phyloP scores from a whole-genome alignment of 2,888 invertebrate genomes.

The Eupithecia exiguata region DNA sequence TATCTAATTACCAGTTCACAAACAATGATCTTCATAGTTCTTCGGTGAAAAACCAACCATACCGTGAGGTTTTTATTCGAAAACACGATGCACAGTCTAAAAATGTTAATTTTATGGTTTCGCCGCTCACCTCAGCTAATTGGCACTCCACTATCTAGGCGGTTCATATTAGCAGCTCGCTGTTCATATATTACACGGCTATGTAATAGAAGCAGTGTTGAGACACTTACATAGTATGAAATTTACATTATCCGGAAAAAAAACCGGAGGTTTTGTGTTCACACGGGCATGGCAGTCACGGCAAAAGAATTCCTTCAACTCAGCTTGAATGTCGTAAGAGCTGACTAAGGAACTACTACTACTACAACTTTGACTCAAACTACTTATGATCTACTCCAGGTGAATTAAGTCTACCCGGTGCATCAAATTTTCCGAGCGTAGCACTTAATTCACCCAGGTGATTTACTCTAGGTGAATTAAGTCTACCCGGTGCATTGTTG shows the following conservation, averaged over 20 bases:
- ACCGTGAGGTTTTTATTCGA: not conserved
- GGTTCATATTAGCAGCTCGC: slow-evolving; percentile 1
- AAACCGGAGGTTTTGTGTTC: not conserved
- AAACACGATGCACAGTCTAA: not conserved
- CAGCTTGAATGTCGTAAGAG: too few relatives aligned
- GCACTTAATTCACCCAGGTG: too few relatives aligned
- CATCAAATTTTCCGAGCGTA: too few relatives aligned
- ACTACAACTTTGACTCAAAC: too few relatives aligned
- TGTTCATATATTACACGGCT: not conserved
- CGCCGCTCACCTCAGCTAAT: slow-evolving; percentile 38
- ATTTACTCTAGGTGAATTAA: too few relatives aligned
- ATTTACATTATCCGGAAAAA: not conserved
- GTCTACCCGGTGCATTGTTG: too few relatives aligned
- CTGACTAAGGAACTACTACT: too few relatives aligned
- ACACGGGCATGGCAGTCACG: too few relatives aligned
- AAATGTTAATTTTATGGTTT: slow-evolving; percentile 3
- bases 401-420: too few relatives aligned
- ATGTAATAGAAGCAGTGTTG: not conserved
- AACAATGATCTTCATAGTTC: not conserved
- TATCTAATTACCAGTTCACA: not conserved
- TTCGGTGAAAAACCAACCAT: not conserved
- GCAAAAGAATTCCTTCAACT: too few relatives aligned
- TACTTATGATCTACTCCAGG: too few relatives aligned
- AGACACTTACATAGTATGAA: not conserved
- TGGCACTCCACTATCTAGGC: slow-evolving; percentile 40